Conservation (phyloP, 2,113 vertebrate species). For the Gasterosteus nipponicus region DNA sequence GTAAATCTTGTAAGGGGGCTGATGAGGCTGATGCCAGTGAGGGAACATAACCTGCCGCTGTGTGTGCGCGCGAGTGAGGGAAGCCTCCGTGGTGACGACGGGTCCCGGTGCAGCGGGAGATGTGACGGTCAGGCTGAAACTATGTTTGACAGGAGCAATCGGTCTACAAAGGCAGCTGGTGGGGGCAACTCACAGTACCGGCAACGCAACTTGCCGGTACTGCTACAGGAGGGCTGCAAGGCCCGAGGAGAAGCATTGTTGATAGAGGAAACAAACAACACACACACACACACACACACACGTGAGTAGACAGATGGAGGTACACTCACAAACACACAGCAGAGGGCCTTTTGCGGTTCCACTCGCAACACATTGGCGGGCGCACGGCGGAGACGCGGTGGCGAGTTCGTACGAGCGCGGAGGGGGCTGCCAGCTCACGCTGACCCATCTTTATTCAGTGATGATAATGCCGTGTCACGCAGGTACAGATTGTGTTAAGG, state of each 20-base stretch:
- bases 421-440: slow-evolving; percentile 40
- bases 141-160: slow-evolving; percentile 68
- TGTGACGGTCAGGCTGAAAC: slow-evolving; percentile 51
- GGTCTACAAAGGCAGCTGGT: slow-evolving; percentile 46
- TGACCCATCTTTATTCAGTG: slow-evolving; percentile 75
- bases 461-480: slow-evolving; percentile 70
- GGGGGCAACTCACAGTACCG: not conserved
- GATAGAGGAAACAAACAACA: slow-evolving; percentile 14
- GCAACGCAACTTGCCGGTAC: slow-evolving; percentile 55
- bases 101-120: slow-evolving; percentile 47
- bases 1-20: not conserved
- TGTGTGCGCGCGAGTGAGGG: slow-evolving; percentile 14
- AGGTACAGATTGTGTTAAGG: slow-evolving; percentile 56
- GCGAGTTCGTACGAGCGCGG: slow-evolving; percentile 37
- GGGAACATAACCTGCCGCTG: slow-evolving; percentile 35
- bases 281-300: slow-evolving; percentile 6
- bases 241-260: slow-evolving; percentile 30
- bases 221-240: slow-evolving; percentile 35
- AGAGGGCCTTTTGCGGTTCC: not conserved
- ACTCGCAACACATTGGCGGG: not conserved
- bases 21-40: slow-evolving; percentile 7
- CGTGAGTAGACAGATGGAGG: slow-evolving; percentile 35
- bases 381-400: slow-evolving; percentile 25
- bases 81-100: slow-evolving; percentile 58
- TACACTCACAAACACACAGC: slow-evolving; percentile 40